phyloP scores from a whole-genome alignment of 2,888 invertebrate genomes.

The Meiosimyza decipiens region DNA sequence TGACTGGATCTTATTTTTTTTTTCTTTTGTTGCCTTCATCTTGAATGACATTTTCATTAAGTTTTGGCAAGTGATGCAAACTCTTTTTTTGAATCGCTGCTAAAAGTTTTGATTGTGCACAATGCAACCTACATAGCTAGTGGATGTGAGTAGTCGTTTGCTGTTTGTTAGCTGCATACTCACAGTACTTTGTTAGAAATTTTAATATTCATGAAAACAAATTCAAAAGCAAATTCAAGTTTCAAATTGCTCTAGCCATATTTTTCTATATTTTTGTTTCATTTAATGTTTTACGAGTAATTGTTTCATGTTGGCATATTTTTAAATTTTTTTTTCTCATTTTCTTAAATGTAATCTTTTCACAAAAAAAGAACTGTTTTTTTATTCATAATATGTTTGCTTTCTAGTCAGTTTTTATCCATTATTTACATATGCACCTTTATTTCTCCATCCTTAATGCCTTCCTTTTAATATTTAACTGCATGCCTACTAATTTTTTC shows the following conservation, averaged over 20 bases:
- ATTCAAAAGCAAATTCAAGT: constrained; percentile 16
- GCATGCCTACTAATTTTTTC: too few species aligned
- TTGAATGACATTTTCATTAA: constrained; percentile 26
- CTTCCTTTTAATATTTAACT: not conserved
- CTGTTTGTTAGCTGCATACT: not conserved
- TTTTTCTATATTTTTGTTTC: constrained; percentile 1
- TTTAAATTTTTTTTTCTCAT: not conserved
- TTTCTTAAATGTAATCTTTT: not conserved
- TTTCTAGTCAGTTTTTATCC: constrained; percentile 8
- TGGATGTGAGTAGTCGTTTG: not conserved
- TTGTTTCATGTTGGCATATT: constrained; percentile 31
- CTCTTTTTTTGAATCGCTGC: not conserved
- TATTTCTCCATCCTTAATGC: not conserved
- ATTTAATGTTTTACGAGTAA: not conserved
- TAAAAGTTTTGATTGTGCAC: not conserved
- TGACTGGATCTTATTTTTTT: too few species aligned
- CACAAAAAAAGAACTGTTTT: not conserved
- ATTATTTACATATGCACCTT: not conserved
- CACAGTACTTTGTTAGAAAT: not conserved
- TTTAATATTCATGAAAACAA: constrained; percentile 15
- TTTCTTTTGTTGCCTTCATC: not conserved
- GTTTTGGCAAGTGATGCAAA: constrained; percentile 22
- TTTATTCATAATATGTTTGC: not conserved
- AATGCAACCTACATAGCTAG: too few species aligned
- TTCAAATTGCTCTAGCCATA: not conserved